These are phyloP conservation scores for Sapayoa aenigma DNA, from an alignment of 2,113 vertebrate genomes.

Conservation along the genomic window DNA sequence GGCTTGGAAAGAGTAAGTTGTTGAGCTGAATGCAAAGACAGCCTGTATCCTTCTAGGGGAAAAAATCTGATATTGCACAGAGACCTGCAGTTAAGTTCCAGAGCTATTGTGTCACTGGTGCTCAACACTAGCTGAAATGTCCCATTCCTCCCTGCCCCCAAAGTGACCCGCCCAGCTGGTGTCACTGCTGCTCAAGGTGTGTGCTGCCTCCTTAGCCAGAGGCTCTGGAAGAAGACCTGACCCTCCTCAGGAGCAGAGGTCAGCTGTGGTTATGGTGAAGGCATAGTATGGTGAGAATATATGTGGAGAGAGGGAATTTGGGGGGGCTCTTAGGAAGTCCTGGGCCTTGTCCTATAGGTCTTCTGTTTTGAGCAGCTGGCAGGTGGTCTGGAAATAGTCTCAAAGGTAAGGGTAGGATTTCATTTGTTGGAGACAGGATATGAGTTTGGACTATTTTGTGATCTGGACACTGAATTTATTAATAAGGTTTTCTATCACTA, in stretches of 20 bases:
- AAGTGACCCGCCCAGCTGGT: accelerated
- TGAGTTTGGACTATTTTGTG: background rate
- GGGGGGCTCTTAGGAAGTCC: background rate
- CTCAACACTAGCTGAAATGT: background rate
- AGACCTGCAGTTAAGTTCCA: background rate
- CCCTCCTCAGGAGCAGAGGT: background rate
- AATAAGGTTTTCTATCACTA: background rate
- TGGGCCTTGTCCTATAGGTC: background rate
- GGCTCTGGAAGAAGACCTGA: background rate
- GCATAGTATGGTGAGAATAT: background rate
- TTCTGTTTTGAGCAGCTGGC: background rate
- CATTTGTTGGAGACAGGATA: background rate
- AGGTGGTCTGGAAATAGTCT: background rate
- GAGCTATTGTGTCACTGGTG: background rate
- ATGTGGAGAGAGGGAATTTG: background rate
- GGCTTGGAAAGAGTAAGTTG: constrained; percentile 81
- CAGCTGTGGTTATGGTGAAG: background rate
- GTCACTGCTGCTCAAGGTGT: background rate
- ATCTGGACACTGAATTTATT: background rate
- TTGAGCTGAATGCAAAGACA: background rate
- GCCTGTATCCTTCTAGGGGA: background rate
- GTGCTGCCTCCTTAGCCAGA: background rate
- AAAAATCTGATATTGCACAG: background rate
- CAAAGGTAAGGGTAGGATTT: background rate
- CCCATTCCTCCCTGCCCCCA: background rate